These are phyloP conservation scores for Platygyra sinensis DNA, from an alignment of 64 coral and sea anemone genomes.

Conservation along the genomic window DNA sequence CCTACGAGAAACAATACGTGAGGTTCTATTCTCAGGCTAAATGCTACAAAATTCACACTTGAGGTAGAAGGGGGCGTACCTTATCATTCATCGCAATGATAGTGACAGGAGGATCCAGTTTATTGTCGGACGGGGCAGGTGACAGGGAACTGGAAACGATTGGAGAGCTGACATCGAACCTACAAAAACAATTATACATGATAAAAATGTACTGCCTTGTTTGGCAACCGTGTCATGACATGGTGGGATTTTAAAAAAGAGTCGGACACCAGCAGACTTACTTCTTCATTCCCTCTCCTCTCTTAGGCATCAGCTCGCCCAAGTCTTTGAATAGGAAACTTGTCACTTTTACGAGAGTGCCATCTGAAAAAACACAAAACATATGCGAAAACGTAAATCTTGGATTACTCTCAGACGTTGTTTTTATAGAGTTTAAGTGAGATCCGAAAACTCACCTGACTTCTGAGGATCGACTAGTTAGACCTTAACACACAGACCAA, in stretches of 20 bases:
- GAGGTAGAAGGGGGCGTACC: constrained; percentile 1
- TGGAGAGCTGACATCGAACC: constrained; percentile 79
- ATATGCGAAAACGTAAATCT: no score
- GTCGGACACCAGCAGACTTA: constrained; percentile 7
- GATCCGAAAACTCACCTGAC: no score
- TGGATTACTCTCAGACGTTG: no score
- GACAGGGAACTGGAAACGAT: constrained; percentile 71
- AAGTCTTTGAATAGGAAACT: constrained; percentile 43
- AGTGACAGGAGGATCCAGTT: constrained; percentile 72
- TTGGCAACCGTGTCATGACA: neutral
- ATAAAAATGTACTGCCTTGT: neutral
- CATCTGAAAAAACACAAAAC: neutral
- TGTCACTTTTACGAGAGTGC: neutral
- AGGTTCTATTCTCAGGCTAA: neutral
- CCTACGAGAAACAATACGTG: no score
- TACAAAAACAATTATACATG: neutral
- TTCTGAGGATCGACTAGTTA: no score
- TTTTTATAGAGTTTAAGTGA: no score
- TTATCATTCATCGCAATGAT: constrained; percentile 68
- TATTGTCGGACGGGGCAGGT: constrained; percentile 56
- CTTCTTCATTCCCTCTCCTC: constrained; percentile 51
- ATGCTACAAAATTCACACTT: neutral
- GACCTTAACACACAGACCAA: no score
- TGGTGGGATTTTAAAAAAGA: neutral
- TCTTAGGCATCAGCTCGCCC: constrained; percentile 43